Evolutionary conservation across 2,888 invertebrate genomes (phyloP), one percentile per base, ranked within the genome.

Genomic region (Patella caerulea): DNA sequence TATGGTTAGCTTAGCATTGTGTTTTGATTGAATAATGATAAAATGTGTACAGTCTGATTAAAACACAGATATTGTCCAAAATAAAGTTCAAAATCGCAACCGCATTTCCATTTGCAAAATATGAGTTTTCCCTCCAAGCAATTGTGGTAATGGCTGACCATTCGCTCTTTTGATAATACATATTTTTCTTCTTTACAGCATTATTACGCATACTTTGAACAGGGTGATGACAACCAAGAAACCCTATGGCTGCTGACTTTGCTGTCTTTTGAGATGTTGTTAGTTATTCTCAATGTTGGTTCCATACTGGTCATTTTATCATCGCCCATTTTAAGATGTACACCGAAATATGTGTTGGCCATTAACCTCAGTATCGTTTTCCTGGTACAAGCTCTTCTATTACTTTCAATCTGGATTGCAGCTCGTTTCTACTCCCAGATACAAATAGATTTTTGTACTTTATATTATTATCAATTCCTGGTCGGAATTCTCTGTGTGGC

Each of bases 301-400:
- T 65, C 65, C 11, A 65, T 65, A 65, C 24, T 65, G 24, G 65
- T 65, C 4, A 65, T 65, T 24, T 65, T 65, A 15, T 3, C 65
- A 24, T 65, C 65, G 19, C 19, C 19, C 11, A 24, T 24, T 24
- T 14, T 65, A 65, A 19, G 65, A 65, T 24, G 14, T 15, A 24
- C 24, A 14, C 65, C 65, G 19, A 65, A 65, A 65, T 65, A 65
- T 65, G 65, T 65, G 19, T 12, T 65, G 24, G 24, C 24, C 19
- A 65, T 65, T 65, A 65, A 65, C 65, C 19, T 65, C 14, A 24
- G 65, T 65, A 65, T 65, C 65, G 65, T 65, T 14, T 65, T 19
- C 24, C 24, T 65, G 65, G 65, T 65, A 3, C 65, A 65, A 65
- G 65, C 65, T 2, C 24, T 65, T 12, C 24, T 65, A 3, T 65